phyloP scores from a whole-genome alignment of 2,797 vertebrate species.

The Syndactyla subalaris region DNA sequence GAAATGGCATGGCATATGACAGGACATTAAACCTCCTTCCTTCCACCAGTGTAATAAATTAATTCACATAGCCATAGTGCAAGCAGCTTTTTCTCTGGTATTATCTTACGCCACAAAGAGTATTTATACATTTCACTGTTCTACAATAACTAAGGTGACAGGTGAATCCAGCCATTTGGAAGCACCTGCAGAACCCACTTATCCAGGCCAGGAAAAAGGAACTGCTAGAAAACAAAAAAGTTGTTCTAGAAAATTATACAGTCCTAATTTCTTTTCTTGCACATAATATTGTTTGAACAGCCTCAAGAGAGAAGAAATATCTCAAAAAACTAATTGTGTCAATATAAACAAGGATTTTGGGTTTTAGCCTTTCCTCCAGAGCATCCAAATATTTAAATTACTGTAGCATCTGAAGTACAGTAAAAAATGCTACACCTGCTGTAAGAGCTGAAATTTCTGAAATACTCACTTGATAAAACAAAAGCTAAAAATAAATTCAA shows the following conservation, averaged over 20 bases:
- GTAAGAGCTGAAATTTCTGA: not conserved
- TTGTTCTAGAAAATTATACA: not conserved
- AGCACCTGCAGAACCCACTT: not conserved
- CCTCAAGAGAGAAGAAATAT: not conserved
- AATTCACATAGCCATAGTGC: not conserved
- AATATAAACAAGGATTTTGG: not conserved
- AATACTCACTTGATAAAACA: not conserved
- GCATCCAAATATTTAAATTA: conserved; percentile 20
- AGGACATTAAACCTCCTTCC: not conserved
- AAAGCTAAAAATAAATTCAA: conserved; percentile 22
- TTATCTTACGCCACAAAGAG: not conserved
- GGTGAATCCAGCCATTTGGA: not conserved
- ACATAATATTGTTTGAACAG: not conserved
- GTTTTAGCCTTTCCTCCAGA: not conserved
- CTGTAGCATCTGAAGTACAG: not conserved
- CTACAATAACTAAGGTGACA: not conserved
- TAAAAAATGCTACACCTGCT: not conserved
- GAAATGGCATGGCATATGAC: not conserved
- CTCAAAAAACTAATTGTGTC: not conserved
- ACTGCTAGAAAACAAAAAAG: not conserved
- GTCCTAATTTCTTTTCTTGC: not conserved
- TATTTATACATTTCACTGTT: not conserved
- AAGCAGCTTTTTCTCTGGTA: not conserved
- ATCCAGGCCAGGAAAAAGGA: not conserved
- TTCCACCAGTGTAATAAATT: not conserved